Percentiles rank a stretch among this genome's conserved stretches.
Evolutionary conservation across 2,113 vertebrate species (phyloP).

Genomic region (Poecile atricapillus): DNA sequence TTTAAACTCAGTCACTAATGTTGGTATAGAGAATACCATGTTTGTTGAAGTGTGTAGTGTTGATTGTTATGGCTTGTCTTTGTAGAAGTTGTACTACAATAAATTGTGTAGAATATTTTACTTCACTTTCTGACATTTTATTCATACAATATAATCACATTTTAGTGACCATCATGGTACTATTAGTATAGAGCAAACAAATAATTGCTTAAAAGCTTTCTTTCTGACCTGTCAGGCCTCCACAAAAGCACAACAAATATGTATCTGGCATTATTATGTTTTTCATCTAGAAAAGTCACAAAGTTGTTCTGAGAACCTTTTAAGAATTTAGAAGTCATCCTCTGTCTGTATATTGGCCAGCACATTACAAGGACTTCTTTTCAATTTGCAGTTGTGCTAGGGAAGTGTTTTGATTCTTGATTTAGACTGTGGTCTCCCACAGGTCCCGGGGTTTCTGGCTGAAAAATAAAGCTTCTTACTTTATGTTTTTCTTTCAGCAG

Average conservation of each 20-base stretch:
- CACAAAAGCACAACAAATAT: background rate
- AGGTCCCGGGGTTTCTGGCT: constrained; percentile 11
- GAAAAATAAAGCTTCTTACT: constrained; percentile 62
- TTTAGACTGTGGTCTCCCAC: constrained; percentile 42
- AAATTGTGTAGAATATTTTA: background rate
- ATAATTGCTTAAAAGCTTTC: background rate
- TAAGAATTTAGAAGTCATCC: constrained; percentile 27
- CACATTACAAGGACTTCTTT: constrained; percentile 55
- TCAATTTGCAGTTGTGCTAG: constrained; percentile 47
- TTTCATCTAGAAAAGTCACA: background rate
- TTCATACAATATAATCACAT: background rate
- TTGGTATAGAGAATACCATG: background rate
- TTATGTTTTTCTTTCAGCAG: constrained; percentile 37
- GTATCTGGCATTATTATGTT: constrained; percentile 5
- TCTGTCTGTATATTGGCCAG: background rate
- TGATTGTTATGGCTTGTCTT: background rate
- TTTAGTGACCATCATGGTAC: background rate
- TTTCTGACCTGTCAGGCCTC: background rate
- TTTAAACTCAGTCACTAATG: background rate
- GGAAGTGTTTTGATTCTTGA: constrained; percentile 65
- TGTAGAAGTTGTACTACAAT: background rate
- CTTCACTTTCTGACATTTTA: background rate
- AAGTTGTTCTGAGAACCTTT: background rate
- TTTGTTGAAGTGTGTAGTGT: background rate
- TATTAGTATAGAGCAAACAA: background rate